Conservation (phyloP, 2,888 invertebrate genomes). For the Aphidoletes aphidimyza region DNA sequence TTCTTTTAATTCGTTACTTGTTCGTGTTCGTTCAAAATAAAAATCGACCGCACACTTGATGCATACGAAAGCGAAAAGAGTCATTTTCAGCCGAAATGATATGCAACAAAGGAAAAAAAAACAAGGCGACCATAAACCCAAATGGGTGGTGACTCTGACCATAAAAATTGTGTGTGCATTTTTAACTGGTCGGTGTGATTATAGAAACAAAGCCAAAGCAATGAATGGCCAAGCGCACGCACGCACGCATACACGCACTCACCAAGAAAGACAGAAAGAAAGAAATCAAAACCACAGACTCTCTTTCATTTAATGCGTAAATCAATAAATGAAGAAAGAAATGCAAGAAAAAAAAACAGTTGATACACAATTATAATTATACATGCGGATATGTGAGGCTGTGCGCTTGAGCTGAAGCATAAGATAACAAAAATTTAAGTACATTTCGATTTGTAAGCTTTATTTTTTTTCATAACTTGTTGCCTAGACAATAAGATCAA, state of each 20-base stretch:
- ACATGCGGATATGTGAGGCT: conserved; percentile 41
- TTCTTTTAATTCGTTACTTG: background rate
- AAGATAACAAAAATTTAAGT: conserved; percentile 44
- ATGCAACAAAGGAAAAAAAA: conserved; percentile 38
- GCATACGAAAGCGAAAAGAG: conserved; percentile 23
- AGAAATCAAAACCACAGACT: background rate
- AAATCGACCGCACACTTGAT: conserved; percentile 39
- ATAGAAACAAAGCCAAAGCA: background rate
- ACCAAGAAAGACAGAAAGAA: background rate
- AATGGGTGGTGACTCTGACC: conserved; percentile 53
- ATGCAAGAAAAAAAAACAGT: conserved; percentile 20
- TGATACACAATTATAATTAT: conserved; percentile 50
- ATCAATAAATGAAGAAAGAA: conserved; percentile 20
- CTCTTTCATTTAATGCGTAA: conserved; percentile 50
- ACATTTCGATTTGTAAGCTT: background rate
- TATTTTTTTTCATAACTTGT: conserved; percentile 20
- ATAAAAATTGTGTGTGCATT: conserved; percentile 24
- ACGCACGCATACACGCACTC: background rate
- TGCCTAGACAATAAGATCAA: conserved; percentile 48
- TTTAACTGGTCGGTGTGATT: conserved; percentile 45
- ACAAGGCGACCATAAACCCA: conserved; percentile 21
- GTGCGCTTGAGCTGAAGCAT: background rate
- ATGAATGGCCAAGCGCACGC: too few relatives aligned
- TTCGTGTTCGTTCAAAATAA: background rate
- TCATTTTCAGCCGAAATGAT: conserved; percentile 34